Percentiles rank a stretch among this genome's conserved stretches.
phyloP scores from a whole-genome alignment of 2,888 invertebrate genomes.

The Cantharis lateralis region DNA sequence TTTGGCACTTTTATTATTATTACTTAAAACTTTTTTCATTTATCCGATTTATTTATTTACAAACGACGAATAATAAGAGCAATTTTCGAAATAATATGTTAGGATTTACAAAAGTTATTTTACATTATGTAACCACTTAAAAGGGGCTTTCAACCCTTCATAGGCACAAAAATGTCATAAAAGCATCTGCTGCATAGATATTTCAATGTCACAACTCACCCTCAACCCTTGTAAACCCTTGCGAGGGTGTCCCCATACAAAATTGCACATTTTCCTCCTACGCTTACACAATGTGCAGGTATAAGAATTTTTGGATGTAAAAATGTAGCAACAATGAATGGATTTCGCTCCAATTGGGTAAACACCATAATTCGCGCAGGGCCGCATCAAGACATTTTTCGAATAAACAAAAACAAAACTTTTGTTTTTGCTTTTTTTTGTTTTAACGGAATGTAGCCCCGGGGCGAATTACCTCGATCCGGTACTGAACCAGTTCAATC shows the following conservation, averaged over 20 bases:
- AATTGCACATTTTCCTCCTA: constrained; percentile 34
- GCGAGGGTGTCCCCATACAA: constrained; percentile 19
- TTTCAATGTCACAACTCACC: constrained; percentile 25
- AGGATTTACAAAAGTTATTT: constrained; percentile 1
- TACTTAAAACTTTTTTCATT: not conserved
- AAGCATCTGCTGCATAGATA: constrained; percentile 29
- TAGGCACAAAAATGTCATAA: constrained; percentile 17
- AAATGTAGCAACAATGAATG: not conserved
- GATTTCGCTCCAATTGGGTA: not conserved
- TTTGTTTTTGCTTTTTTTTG: not conserved
- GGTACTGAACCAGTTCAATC: not conserved
- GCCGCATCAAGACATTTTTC: not conserved
- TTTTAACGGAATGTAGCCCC: too few species aligned
- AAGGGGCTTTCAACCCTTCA: constrained; percentile 21
- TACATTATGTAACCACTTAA: constrained; percentile 23
- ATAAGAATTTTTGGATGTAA: not conserved
- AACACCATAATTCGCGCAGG: not conserved
- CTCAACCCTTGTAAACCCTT: constrained; percentile 26
- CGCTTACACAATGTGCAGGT: not conserved
- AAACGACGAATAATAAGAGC: not conserved
- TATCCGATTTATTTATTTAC: not conserved
- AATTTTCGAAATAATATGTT: not conserved
- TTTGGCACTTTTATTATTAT: not conserved
- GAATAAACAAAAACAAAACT: not conserved
- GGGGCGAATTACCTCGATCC: not conserved